phyloP scores from a whole-genome alignment of 2,113 vertebrate genomes.

The Malurus cyaneus region DNA sequence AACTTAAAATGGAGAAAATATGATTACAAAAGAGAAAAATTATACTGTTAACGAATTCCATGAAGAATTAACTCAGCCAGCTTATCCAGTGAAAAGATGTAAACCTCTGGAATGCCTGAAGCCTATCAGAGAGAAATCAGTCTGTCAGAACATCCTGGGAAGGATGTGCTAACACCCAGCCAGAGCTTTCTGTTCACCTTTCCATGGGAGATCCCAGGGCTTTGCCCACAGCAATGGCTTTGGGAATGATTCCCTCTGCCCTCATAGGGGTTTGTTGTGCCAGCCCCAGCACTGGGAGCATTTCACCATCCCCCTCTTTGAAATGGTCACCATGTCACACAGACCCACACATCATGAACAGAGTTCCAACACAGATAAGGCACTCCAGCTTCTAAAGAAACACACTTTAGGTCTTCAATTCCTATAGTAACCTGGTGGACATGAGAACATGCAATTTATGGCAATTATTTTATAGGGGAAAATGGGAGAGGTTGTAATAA shows the following conservation, averaged over 20 bases:
- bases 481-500: not conserved
- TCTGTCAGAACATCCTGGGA: not conserved
- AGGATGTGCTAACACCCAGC: not conserved
- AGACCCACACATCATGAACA: accelerated
- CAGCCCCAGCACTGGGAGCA: not conserved
- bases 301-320: not conserved
- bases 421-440: not conserved
- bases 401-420: not conserved
- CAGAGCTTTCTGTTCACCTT: not conserved
- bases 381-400: not conserved
- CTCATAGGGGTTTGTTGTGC: not conserved
- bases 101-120: not conserved
- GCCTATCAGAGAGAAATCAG: not conserved
- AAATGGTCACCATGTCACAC: not conserved
- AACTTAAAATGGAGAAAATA: not conserved
- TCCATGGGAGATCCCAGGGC: accelerated
- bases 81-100: not conserved
- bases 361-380: not conserved
- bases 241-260: not conserved
- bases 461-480: not conserved
- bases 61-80: not conserved
- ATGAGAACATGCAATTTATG: not conserved
- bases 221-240: not conserved
- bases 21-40: not conserved
- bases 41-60: not conserved